Evolutionary conservation across 2,888 invertebrate genomes (phyloP), one percentile per base, ranked within the genome.

Genomic region (Gryllus longicercus): DNA sequence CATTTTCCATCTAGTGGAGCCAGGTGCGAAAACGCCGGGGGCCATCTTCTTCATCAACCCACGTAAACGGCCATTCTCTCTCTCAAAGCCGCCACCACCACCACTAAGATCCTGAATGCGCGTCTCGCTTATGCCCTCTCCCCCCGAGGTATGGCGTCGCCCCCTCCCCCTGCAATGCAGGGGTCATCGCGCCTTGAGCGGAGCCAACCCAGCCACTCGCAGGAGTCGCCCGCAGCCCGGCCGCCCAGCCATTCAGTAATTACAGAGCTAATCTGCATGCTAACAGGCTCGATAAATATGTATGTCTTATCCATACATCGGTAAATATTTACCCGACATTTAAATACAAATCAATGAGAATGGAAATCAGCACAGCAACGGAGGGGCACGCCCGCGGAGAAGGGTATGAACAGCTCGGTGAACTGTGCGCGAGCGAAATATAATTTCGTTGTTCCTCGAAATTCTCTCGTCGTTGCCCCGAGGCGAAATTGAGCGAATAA

Each of bases 241-340:
- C 63, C n/a, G 63, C 16, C 0, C 63, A 63, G 14, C 63, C 63
- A 63, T 63, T 63, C n/a, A 14, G 63, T 63, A 63, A 63, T 63
- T 63, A 63, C 63, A 63, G 4, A 63, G 63, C 63, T 63, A 63
- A 63, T 63, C 63, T 63, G 63, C 63, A 63, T 63, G 63, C 63
- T 63, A 63, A 63, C 63, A 63, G 63, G 63, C 63, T 16, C 63
- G 63, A 63, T 63, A 63, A 63, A 63, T 63, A 63, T 63, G 63
- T 63, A 63, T 63, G 63, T 63, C 63, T 63, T 63, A 63, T 63
- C 63, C 63, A 63, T 63, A 63, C 63, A 63, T 63, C 63, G 63
- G 63, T 63, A 63, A 63, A 63, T 63, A 63, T 63, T 63, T 63
- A n/a, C 63, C 63, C 63, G 63, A 63, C 63, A 63, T 63, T 63